These are phyloP conservation scores for Muschampia plurimacula DNA, from an alignment of 2,888 invertebrate species.

Conservation along the genomic window DNA sequence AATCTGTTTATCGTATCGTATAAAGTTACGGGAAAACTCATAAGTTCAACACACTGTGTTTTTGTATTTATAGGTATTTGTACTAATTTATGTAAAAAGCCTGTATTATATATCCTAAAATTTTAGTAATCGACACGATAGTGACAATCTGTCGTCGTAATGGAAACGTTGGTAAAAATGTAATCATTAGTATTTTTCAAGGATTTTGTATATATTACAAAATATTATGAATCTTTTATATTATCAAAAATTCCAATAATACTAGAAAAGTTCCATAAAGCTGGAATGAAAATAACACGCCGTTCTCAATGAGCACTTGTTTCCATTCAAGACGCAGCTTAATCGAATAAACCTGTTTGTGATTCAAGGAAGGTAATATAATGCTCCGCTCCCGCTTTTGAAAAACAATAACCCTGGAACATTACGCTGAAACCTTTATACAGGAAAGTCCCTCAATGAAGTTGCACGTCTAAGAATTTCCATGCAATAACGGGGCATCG, in stretches of 20 bases:
- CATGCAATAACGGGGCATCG: constrained; percentile 81
- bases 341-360: constrained; percentile 77
- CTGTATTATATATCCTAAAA: too few relatives aligned
- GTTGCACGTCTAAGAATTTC: constrained; percentile 83
- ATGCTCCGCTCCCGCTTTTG: constrained; percentile 73
- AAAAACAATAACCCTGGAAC: constrained; percentile 83
- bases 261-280: constrained; percentile 7
- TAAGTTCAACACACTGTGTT: too few relatives aligned
- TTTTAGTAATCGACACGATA: too few relatives aligned
- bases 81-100: too few relatives aligned
- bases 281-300: constrained; percentile 10
- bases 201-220: too few relatives aligned
- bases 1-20: not conserved
- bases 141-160: too few relatives aligned
- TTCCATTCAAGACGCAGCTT: constrained; percentile 45
- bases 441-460: constrained; percentile 80
- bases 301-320: constrained; percentile 13
- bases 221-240: too few relatives aligned
- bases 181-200: too few relatives aligned
- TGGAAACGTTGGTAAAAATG: too few relatives aligned
- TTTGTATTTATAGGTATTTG: too few relatives aligned
- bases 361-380: constrained; percentile 76
- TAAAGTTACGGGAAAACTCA: not conserved
- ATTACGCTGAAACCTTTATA: constrained; percentile 78
- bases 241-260: not conserved